A percentile compares a stretch with the other conserved stretches of the same genome.
These are phyloP conservation scores for Tor tambroides DNA, from an alignment of 2,113 vertebrate genomes.

Conservation along the genomic window DNA sequence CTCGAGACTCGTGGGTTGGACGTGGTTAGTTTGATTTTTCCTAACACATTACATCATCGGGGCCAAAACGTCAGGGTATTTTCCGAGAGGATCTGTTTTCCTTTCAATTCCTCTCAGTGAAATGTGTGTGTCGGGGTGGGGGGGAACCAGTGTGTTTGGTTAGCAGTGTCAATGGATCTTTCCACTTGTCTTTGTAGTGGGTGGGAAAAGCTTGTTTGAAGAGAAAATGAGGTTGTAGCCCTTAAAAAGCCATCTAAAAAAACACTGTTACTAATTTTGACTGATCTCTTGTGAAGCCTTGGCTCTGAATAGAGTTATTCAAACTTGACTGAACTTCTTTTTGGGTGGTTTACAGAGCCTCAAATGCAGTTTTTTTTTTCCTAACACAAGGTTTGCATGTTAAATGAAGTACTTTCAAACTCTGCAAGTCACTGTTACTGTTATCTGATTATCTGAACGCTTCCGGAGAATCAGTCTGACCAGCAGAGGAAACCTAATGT, in stretches of 20 bases:
- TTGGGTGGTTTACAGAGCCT: too few relatives aligned
- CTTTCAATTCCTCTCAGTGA: slow-evolving; percentile 18
- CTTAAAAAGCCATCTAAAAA: not conserved
- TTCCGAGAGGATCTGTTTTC: slow-evolving; percentile 53
- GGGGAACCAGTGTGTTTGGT: slow-evolving; percentile 12
- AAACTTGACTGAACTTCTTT: not conserved
- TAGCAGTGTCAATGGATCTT: slow-evolving; percentile 6
- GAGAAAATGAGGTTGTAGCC: not conserved
- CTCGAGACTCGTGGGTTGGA: not conserved
- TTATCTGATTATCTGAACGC: slow-evolving; percentile 47
- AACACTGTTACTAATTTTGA: not conserved
- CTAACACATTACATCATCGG: slow-evolving; percentile 43
- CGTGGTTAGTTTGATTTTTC: slow-evolving; percentile 29
- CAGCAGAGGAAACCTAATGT: slow-evolving; percentile 51
- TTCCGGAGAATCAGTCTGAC: slow-evolving; percentile 34
- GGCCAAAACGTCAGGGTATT: slow-evolving; percentile 48
- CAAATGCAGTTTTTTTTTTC: not conserved
- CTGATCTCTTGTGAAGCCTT: not conserved
- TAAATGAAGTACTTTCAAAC: not conserved
- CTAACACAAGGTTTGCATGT: not conserved
- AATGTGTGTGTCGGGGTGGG: slow-evolving; percentile 10
- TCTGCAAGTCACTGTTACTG: slow-evolving; percentile 9
- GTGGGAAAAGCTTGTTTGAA: not conserved
- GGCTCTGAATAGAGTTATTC: not conserved
- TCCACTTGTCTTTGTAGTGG: not conserved